Percentiles rank a stretch among this genome's conserved stretches.
Evolutionary conservation across 2,113 vertebrate genomes (phyloP).

Genomic region (Tachycineta bicolor): DNA sequence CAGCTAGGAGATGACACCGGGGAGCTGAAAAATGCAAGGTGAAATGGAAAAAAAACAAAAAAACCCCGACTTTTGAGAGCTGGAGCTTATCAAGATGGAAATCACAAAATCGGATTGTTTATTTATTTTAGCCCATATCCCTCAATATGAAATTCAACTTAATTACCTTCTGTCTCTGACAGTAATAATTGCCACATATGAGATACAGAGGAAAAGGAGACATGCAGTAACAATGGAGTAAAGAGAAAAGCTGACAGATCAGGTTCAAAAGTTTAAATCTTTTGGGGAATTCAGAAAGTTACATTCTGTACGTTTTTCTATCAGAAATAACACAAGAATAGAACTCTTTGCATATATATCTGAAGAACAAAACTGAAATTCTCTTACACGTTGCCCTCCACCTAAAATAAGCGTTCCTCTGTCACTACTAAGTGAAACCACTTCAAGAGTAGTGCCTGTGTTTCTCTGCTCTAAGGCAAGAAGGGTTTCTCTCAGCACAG

Average conservation of each 20-base stretch:
- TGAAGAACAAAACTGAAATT: not conserved
- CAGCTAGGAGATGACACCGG: not conserved
- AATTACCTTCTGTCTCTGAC: not conserved
- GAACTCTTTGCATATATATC: not conserved
- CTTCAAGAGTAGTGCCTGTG: not conserved
- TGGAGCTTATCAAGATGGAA: not conserved
- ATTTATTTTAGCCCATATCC: not conserved
- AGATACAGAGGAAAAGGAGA: not conserved
- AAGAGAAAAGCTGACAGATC: not conserved
- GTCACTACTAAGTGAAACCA: not conserved
- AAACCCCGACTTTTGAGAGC: not conserved
- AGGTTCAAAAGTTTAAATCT: not conserved
- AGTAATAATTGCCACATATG: not conserved
- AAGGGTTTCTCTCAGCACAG: not conserved
- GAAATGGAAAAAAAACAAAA: not conserved
- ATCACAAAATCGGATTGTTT: not conserved
- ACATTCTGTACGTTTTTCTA: not conserved
- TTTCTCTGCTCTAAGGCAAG: not conserved
- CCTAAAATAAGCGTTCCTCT: not conserved
- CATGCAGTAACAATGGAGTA: not conserved
- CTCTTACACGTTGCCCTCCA: not conserved
- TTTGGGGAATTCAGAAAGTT: not conserved
- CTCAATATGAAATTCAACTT: not conserved
- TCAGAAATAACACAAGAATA: not conserved
- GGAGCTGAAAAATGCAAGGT: not conserved